Evolutionary conservation across 2,113 vertebrate genomes (phyloP).

Genomic region (Amblyornis subalaris): DNA sequence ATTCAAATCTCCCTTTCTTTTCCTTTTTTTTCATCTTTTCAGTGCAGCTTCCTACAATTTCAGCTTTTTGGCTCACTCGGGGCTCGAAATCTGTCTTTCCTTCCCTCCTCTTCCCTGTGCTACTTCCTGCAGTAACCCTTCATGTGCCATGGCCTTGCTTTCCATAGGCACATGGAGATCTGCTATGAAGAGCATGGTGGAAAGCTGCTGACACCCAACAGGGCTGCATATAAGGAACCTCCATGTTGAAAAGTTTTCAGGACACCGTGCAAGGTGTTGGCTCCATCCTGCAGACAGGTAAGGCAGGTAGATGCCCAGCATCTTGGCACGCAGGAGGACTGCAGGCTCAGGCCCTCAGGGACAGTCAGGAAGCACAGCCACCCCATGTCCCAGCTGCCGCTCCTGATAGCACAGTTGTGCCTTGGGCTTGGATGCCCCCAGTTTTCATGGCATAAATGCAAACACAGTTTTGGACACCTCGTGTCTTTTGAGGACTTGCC

Average conservation of each 20-base stretch:
- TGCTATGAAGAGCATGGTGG: background rate
- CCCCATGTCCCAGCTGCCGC: background rate
- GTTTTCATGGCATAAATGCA: background rate
- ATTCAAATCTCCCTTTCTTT: background rate
- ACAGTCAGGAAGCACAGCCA: background rate
- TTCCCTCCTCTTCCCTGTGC: background rate
- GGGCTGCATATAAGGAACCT: background rate
- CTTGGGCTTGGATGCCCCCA: fast-evolving
- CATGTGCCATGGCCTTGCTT: fast-evolving
- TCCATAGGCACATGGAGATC: background rate
- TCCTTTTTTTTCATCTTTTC: background rate
- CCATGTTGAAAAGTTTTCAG: fast-evolving
- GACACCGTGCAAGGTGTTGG: background rate
- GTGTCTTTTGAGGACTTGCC: background rate
- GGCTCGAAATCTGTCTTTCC: background rate
- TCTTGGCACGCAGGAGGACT: background rate
- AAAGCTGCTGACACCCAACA: background rate
- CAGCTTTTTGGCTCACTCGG: background rate
- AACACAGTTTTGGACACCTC: background rate
- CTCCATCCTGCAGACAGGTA: background rate
- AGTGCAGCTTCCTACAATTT: background rate
- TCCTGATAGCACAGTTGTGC: background rate
- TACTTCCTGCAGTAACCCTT: background rate
- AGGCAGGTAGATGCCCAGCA: background rate
- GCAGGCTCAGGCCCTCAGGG: background rate